Conservation (phyloP, 2,888 invertebrate genomes). For the Psylliodes chrysocephalus region DNA sequence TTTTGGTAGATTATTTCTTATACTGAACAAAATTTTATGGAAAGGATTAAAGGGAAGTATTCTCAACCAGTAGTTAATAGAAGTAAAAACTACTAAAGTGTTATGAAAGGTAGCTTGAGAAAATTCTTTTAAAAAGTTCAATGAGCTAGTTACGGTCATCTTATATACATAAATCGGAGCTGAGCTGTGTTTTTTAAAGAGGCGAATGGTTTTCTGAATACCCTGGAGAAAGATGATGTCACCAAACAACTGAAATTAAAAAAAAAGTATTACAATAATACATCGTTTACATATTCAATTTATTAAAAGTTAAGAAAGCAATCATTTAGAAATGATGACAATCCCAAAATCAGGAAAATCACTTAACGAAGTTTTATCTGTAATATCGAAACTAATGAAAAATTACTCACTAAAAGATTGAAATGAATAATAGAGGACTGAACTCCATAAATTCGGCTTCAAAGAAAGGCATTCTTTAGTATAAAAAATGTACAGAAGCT, state of each 20-base stretch:
- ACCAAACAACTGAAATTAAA: slow-evolving; percentile 56
- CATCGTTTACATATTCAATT: no score
- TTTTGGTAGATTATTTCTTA: not conserved
- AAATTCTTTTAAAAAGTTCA: slow-evolving; percentile 51
- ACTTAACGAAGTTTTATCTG: no score
- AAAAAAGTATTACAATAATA: no score
- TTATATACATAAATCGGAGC: slow-evolving; percentile 52
- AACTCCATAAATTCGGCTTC: no score
- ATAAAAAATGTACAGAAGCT: no score
- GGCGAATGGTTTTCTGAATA: slow-evolving; percentile 45
- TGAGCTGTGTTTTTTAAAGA: slow-evolving; percentile 40
- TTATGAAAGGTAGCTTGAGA: slow-evolving; percentile 22
- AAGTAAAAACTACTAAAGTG: not conserved
- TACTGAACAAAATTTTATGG: not conserved
- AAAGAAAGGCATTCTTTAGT: no score
- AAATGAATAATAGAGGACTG: no score
- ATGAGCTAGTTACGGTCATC: slow-evolving; percentile 50
- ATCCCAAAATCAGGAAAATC: no score
- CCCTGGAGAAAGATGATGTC: slow-evolving; percentile 55
- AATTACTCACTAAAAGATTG: no score
- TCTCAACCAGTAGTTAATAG: not conserved
- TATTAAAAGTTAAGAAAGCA: no score
- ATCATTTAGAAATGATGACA: no score
- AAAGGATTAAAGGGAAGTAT: not conserved
- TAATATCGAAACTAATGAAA: no score